Evolutionary conservation across 1,140 invertebrate genomes (phyloP), one percentile per base, ranked within the genome.

Genomic region (Venturia canescens): DNA sequence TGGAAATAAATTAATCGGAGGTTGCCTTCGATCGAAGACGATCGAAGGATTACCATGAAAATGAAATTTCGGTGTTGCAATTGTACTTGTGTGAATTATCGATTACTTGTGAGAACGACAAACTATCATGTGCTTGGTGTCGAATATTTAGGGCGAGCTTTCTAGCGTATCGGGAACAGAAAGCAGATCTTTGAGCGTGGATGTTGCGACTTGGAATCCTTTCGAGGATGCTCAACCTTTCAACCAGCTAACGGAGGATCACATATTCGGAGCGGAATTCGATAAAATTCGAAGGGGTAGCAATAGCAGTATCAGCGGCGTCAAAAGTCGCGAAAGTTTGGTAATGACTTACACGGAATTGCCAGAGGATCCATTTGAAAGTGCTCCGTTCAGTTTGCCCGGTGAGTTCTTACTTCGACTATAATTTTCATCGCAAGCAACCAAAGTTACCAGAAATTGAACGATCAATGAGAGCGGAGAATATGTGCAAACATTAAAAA

Each of bases 231-330:
- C 93, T 70, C 91, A 93, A 38, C 93, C 94, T n/a, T 97, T 97
- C 88, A 94, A 93, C 88, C 94, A 95, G 85, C 93, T 96, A 89
- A 95, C 95, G 1, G 97, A 97, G 86, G 96, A 97, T 92, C 94
- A 96, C 84, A 95, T 97, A 84, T 97, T 97, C 91, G 96, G 96
- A 78, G 96, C 95, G 29, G 96, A 97, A 91, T 97, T 97, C 90
- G 96, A 97, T 87, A 96, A 96, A 90, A 96, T 97, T 85, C 92
- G 96, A 86, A 93, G 95, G 86, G 95, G 95, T 77, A 97, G 96
- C 80, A 96, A 96, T 90, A 96, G 95, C 86, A 97, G 96, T 95
- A 96, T 96, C 89, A 94, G 94, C 79, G 95, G 95, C 85, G 95
- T 96, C 1, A 96, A 96, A 86, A 96, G 95, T 85, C 92, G 95